Base-by-base conservation (phyloP, 2,888 invertebrate species). In the Trissonchulus sp. region DNA sequence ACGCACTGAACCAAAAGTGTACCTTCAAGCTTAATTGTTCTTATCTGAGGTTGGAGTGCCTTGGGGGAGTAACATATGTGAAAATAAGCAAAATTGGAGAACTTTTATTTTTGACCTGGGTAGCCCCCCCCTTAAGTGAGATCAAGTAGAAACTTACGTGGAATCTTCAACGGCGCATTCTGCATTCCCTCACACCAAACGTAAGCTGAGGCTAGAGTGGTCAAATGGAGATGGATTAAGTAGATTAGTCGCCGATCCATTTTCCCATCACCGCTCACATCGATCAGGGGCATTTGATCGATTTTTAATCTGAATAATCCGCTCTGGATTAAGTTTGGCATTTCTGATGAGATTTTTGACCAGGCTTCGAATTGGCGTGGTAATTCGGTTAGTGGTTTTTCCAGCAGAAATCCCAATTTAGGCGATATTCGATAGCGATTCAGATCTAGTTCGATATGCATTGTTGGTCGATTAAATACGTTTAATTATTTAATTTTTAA, bases 121-220 rank as follows among this genome's bases (percentile, higher is more conserved):
- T n/a, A n/a, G n/a, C n/a, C n/a, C n/a, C n/a, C n/a, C n/a, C n/a
- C n/a, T n/a, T n/a, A n/a, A n/a, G n/a, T n/a, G n/a, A n/a, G n/a
- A n/a, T n/a, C n/a, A n/a, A n/a, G n/a, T n/a, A n/a, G n/a, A n/a
- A n/a, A n/a, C n/a, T n/a, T n/a, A n/a, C n/a, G n/a, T n/a, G n/a
- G n/a, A n/a, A n/a, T n/a, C n/a, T n/a, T n/a, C n/a, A n/a, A n/a
- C n/a, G n/a, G n/a, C n/a, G n/a, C n/a, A n/a, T n/a, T n/a, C n/a
- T n/a, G n/a, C n/a, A n/a, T 68, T 18, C 75, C 75, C 18, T 65
- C 38, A n/a, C 68, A 68, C 77, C 77, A 77, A 2, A 77, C 30
- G 63, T 74, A 77, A 28, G 63, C 77, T 1, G 73, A 34, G 8
- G 69, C 65, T 8, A 77, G 48, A 8, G 75, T 74, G 18, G 38